Conservation (phyloP, 2,113 vertebrate species). For the Tiliqua scincoides region DNA sequence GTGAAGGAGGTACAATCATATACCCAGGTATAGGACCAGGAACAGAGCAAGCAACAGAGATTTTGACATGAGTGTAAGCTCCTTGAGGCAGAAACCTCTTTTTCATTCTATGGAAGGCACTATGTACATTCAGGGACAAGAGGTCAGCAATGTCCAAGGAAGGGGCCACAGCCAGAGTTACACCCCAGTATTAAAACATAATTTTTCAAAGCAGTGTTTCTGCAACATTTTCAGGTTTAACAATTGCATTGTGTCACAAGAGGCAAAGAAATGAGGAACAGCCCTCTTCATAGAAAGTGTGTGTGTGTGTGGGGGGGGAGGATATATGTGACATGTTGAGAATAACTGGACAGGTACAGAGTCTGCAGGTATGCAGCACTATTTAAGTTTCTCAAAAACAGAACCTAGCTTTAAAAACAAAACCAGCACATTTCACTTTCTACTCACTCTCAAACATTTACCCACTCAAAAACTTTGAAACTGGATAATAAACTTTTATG, state of each 20-base stretch:
- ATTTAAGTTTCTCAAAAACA: background rate
- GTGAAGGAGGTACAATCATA: background rate
- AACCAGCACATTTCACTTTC: background rate
- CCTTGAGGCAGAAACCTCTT: too few relatives aligned
- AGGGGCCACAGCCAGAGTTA: background rate
- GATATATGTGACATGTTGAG: background rate
- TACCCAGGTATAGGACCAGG: background rate
- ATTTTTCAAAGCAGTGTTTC: background rate
- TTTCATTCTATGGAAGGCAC: too few relatives aligned
- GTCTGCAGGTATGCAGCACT: background rate
- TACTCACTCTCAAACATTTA: rapidly evolving
- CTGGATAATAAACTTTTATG: background rate
- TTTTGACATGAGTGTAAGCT: background rate
- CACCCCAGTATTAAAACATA: background rate
- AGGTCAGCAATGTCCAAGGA: too few relatives aligned
- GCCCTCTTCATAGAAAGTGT: background rate
- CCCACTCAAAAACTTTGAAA: rapidly evolving
- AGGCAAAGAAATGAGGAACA: background rate
- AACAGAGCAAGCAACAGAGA: background rate
- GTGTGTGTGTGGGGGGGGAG: background rate
- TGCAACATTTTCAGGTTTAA: background rate
- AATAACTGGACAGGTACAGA: background rate
- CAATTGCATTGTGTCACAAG: background rate
- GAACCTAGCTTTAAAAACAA: background rate
- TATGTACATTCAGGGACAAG: too few relatives aligned